These are phyloP conservation scores for Sthenelais limicola DNA, from an alignment of 2,888 invertebrate genomes.

Conservation along the genomic window DNA sequence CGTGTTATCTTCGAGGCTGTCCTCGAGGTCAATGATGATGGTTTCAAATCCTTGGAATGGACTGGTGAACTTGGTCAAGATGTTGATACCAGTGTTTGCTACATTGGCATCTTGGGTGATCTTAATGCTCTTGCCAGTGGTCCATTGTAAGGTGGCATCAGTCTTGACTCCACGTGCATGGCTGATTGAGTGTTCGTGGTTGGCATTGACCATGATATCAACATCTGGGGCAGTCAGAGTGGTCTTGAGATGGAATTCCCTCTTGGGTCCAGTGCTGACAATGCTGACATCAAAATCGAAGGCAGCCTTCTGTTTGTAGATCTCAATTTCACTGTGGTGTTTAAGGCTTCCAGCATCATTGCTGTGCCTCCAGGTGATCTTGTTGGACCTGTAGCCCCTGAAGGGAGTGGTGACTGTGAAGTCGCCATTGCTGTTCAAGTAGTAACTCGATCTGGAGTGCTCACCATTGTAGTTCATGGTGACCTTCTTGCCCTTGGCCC, in stretches of 20 bases:
- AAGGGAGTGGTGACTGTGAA: conserved; percentile 45
- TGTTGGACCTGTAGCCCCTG: conserved; percentile 32
- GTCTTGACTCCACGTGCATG: conserved; percentile 23
- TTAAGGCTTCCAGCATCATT: conserved; percentile 42
- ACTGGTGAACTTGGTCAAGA: conserved; percentile 40
- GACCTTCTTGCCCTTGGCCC: conserved; percentile 44
- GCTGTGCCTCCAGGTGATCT: conserved; percentile 46
- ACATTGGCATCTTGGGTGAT: conserved; percentile 43
- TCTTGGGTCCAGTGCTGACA: background rate
- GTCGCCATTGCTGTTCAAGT: conserved; percentile 46
- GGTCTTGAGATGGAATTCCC: conserved; percentile 23
- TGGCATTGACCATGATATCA: background rate
- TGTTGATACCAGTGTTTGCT: background rate
- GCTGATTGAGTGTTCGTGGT: conserved; percentile 30
- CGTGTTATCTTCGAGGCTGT: conserved; percentile 1
- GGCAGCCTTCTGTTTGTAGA: background rate
- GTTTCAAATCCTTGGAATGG: conserved; percentile 45
- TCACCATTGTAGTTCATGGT: conserved; percentile 43
- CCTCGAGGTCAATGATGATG: conserved; percentile 43
- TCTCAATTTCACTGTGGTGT: conserved; percentile 41
- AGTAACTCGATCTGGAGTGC: conserved; percentile 39
- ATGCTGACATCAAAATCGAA: conserved; percentile 34
- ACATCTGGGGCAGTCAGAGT: conserved; percentile 22
- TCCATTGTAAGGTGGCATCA: conserved; percentile 37
- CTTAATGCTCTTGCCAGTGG: conserved; percentile 28